These are phyloP conservation scores for Orchesella cincta DNA, from an alignment of 1,140 invertebrate genomes.

Conservation along the genomic window DNA sequence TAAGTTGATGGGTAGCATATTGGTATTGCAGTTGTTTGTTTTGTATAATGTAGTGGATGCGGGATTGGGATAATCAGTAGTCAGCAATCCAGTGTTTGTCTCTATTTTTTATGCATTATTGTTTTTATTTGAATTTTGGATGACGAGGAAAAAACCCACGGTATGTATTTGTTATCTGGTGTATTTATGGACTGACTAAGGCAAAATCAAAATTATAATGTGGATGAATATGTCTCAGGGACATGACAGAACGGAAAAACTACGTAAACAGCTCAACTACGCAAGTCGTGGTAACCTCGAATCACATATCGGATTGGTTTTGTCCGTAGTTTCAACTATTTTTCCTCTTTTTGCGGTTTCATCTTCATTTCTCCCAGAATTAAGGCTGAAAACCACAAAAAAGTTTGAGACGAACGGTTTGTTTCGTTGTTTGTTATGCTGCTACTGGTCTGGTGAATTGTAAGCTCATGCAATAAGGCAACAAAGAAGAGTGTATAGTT, in stretches of 20 bases:
- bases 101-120: constrained; percentile 19
- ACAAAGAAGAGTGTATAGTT: background rate
- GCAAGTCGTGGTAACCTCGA: too few relatives aligned
- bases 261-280: too few relatives aligned
- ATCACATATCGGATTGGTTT: constrained; percentile 20
- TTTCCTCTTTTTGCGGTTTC: constrained; percentile 25
- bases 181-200: background rate
- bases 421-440: background rate
- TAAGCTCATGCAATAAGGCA: background rate
- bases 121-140: constrained; percentile 5
- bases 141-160: background rate
- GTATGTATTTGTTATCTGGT: background rate
- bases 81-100: background rate
- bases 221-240: background rate
- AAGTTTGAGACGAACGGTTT: constrained; percentile 21
- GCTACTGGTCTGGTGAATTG: background rate
- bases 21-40: constrained; percentile 3
- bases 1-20: constrained; percentile 19
- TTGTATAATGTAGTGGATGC: background rate
- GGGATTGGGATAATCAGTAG: constrained; percentile 16
- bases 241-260: too few relatives aligned
- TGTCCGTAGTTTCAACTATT: background rate
- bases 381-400: constrained; percentile 28
- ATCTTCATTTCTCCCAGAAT: constrained; percentile 30
- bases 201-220: background rate